Evolutionary conservation across 2,888 invertebrate species (phyloP).

Genomic region (Saturnia pavonia): DNA sequence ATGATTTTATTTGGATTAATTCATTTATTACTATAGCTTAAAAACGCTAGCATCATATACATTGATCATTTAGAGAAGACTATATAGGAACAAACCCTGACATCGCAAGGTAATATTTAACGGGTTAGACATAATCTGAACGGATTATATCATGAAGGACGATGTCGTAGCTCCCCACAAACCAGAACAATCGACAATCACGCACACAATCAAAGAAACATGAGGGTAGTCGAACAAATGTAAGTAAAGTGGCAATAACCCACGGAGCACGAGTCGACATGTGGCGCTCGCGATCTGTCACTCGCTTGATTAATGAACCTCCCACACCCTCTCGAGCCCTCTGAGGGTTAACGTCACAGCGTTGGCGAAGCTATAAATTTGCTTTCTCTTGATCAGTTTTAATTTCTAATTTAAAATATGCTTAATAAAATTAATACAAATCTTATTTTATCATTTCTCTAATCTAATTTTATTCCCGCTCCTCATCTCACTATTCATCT

Average conservation of each 20-base stretch:
- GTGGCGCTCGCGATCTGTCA: slow-evolving; percentile 65
- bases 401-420: neutral
- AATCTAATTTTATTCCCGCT: too few relatives aligned
- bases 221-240: slow-evolving; percentile 13
- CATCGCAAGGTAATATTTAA: neutral
- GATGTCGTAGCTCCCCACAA: neutral
- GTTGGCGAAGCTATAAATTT: slow-evolving; percentile 2
- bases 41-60: too few relatives aligned
- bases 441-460: neutral
- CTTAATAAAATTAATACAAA: neutral
- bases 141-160: neutral
- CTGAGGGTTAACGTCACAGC: neutral
- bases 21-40: too few relatives aligned
- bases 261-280: slow-evolving; percentile 33
- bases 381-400: neutral
- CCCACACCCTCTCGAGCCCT: slow-evolving; percentile 26
- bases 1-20: too few relatives aligned
- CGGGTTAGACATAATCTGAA: slow-evolving; percentile 4
- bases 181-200: slow-evolving; percentile 14
- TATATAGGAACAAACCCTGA: neutral
- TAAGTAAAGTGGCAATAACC: slow-evolving; percentile 14
- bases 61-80: too few relatives aligned
- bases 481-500: too few relatives aligned
- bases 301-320: slow-evolving; percentile 68
- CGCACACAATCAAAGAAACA: slow-evolving; percentile 14